Evolutionary conservation across 1,140 invertebrate genomes (phyloP).

Genomic region (Mactra quadrangularis): DNA sequence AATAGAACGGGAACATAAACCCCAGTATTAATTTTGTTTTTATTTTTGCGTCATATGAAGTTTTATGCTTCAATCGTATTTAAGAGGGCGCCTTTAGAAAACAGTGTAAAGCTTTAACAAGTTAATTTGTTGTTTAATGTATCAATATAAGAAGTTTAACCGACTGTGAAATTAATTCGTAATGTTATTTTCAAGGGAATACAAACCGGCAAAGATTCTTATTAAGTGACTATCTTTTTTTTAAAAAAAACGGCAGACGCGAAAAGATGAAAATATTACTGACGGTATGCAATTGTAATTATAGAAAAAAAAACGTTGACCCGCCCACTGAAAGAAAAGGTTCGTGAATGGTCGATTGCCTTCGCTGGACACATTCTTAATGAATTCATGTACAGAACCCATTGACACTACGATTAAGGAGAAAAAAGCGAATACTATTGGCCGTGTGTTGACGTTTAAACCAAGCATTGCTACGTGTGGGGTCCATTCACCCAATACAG

Average conservation of each 20-base stretch:
- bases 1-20: background rate
- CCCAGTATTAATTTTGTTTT: background rate
- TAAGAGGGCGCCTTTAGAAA: background rate
- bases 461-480: conserved; percentile 24
- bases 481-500: conserved; percentile 27
- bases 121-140: conserved; percentile 33
- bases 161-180: conserved; percentile 14
- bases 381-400: background rate
- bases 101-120: background rate
- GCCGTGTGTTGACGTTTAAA: conserved; percentile 36
- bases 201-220: background rate
- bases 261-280: background rate
- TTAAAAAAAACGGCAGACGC: background rate
- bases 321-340: background rate
- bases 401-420: background rate
- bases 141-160: conserved; percentile 26
- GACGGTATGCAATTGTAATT: background rate
- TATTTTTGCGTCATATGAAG: background rate
- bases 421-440: background rate
- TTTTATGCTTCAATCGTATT: background rate
- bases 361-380: conserved; percentile 2
- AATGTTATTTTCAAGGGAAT: conserved; percentile 16
- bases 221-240: conserved; percentile 4
- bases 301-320: background rate
- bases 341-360: background rate